phyloP scores from a whole-genome alignment of 2,888 invertebrate genomes.

The Pandemis corylana region DNA sequence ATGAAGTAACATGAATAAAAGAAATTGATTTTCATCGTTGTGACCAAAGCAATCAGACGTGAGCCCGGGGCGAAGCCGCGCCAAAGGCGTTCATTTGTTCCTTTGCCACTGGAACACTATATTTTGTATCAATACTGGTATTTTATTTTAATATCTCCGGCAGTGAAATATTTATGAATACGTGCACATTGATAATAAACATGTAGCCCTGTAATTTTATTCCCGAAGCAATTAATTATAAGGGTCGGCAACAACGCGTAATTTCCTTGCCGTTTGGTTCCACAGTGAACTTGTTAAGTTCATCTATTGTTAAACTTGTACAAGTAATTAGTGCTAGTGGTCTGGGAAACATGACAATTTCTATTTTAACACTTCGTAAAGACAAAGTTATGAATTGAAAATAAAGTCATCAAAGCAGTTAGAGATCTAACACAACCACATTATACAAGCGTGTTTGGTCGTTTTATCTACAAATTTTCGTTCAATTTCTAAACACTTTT shows the following conservation, averaged over 20 bases:
- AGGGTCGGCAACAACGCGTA: slow-evolving; percentile 19
- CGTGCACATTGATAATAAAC: slow-evolving; percentile 10
- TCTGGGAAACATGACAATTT: slow-evolving; percentile 7
- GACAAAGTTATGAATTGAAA: not conserved
- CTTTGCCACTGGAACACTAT: slow-evolving; percentile 24
- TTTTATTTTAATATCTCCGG: slow-evolving; percentile 23
- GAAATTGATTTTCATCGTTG: slow-evolving; percentile 34
- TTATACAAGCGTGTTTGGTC: no score
- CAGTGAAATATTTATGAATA: slow-evolving; percentile 23
- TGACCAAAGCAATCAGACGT: slow-evolving; percentile 31
- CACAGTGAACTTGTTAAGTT: slow-evolving; percentile 22
- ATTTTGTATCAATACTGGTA: slow-evolving; percentile 27
- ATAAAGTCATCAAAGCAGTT: no score
- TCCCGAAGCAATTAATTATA: slow-evolving; percentile 26
- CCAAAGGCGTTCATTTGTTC: slow-evolving; percentile 32
- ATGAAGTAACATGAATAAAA: slow-evolving; percentile 41
- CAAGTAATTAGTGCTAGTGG: slow-evolving; percentile 31
- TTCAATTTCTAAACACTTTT: no score
- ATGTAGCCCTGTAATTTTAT: slow-evolving; percentile 17
- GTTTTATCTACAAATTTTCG: no score
- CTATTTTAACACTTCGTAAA: not conserved
- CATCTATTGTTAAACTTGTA: slow-evolving; percentile 23
- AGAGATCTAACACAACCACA: no score
- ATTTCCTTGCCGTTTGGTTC: slow-evolving; percentile 23
- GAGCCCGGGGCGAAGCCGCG: slow-evolving; percentile 9